phyloP scores from a whole-genome alignment of 2,797 vertebrate species.

The Clarias laeviceps region DNA sequence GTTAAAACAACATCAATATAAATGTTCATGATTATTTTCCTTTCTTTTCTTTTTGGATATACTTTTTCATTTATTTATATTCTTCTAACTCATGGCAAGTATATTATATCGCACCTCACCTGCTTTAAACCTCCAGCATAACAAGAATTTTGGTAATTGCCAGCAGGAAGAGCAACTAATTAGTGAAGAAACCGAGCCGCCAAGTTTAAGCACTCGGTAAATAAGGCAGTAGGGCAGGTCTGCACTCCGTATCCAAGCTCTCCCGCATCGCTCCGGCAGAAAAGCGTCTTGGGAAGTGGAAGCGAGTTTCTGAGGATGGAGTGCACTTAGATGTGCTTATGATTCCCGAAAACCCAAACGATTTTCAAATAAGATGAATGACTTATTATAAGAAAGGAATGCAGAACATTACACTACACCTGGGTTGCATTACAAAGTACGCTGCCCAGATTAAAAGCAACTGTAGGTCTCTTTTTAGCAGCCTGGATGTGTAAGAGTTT shows the following conservation, averaged over 20 bases:
- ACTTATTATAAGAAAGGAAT: neutral
- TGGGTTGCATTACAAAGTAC: no score
- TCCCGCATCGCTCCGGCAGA: neutral
- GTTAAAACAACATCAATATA: neutral
- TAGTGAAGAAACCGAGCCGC: neutral
- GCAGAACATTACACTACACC: neutral
- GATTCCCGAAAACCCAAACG: neutral
- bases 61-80: neutral
- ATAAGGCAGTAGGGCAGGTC: neutral
- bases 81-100: neutral
- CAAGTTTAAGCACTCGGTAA: neutral
- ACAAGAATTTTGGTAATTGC: neutral
- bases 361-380: neutral
- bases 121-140: neutral
- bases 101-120: neutral
- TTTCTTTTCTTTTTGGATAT: no score
- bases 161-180: slow-evolving; percentile 3
- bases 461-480: neutral
- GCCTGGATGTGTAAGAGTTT: neutral
- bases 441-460: neutral
- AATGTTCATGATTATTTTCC: neutral
- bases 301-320: neutral
- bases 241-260: neutral
- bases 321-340: neutral
- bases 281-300: neutral